These are phyloP conservation scores for Dermolepida albohirtum DNA, from an alignment of 2,888 invertebrate genomes.

Conservation along the genomic window DNA sequence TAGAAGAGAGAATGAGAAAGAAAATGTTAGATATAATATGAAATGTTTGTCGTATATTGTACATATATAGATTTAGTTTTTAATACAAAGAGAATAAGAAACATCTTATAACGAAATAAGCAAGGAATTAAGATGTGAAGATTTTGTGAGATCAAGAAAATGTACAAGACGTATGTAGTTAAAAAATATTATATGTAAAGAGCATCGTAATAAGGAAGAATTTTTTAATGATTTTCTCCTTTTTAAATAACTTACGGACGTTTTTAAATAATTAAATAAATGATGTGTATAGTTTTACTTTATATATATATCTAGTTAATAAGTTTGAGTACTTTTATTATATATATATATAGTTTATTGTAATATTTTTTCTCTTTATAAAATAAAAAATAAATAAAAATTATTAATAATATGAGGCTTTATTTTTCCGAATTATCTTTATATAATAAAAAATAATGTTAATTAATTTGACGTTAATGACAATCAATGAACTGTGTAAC, in stretches of 20 bases:
- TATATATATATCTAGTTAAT: slow-evolving; percentile 43
- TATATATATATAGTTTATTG: slow-evolving; percentile 54
- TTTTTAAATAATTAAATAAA: slow-evolving; percentile 45
- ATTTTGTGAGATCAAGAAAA: slow-evolving; percentile 2
- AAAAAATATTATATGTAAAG: slow-evolving; percentile 7
- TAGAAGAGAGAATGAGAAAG: slow-evolving; percentile 20
- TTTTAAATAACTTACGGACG: slow-evolving; percentile 27
- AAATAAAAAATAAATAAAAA: slow-evolving; percentile 48
- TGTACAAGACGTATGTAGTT: slow-evolving; percentile 35
- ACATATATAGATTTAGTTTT: slow-evolving; percentile 52
- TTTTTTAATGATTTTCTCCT: slow-evolving; percentile 14
- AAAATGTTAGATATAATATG: slow-evolving; percentile 40
- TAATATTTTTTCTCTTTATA: slow-evolving; percentile 56
- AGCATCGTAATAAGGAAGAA: slow-evolving; percentile 2
- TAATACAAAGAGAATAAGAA: slow-evolving; percentile 41
- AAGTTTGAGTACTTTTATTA: slow-evolving; percentile 55
- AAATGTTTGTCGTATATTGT: slow-evolving; percentile 43
- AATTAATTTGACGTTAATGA: too few relatives aligned
- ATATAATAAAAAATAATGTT: too few relatives aligned
- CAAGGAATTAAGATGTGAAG: neutral
- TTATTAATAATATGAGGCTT: slow-evolving; percentile 2
- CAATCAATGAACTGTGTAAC: too few relatives aligned
- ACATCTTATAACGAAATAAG: neutral
- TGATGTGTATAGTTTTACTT: slow-evolving; percentile 54
- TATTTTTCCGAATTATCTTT: slow-evolving; percentile 7